A percentile compares a stretch with the other conserved stretches of the same genome.
Conservation (phyloP, 2,797 vertebrate genomes). For the Limnodromus scolopaceus region DNA sequence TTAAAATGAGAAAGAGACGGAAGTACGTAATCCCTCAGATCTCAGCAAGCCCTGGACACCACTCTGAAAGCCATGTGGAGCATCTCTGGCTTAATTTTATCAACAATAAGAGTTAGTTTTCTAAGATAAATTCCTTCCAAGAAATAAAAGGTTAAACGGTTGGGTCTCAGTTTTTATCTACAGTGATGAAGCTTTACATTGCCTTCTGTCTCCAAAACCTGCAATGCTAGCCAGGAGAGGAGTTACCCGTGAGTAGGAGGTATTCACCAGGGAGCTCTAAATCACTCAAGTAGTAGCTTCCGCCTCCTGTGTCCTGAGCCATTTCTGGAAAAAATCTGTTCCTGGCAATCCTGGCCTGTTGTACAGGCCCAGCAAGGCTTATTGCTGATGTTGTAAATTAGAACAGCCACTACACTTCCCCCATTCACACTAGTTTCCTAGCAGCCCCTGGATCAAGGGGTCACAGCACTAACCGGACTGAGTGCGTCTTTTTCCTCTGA, state of each 20-base stretch:
- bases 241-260: background rate
- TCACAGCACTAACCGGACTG: background rate
- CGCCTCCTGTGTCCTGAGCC: background rate
- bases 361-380: background rate
- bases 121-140: background rate
- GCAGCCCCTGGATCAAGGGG: background rate
- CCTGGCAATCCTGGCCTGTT: background rate
- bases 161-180: background rate
- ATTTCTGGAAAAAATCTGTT: background rate
- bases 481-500: background rate
- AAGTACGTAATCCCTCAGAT: background rate
- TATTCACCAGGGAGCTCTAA: background rate
- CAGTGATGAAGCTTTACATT: accelerated
- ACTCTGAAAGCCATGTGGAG: background rate
- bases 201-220: background rate
- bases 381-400: background rate
- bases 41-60: background rate
- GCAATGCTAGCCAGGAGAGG: background rate
- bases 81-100: background rate
- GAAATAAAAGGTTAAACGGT: background rate
- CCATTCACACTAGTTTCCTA: background rate
- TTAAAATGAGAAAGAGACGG: background rate
- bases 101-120: background rate
- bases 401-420: background rate
- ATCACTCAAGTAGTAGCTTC: background rate